Evolutionary conservation across 2,797 vertebrate genomes (phyloP).

Genomic region (Tachyglossus aculeatus): DNA sequence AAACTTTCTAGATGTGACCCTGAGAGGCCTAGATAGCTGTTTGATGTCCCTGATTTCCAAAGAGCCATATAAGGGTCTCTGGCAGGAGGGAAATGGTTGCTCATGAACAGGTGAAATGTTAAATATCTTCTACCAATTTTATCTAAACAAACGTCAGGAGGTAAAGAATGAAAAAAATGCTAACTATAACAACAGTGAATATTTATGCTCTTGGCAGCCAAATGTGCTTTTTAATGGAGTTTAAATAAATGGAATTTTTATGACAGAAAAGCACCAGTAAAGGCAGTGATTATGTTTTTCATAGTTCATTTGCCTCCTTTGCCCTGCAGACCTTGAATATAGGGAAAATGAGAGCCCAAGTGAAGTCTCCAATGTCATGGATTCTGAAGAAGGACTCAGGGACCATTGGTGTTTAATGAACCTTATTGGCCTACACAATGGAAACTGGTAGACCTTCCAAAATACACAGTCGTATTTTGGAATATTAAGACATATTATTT

Average conservation of each 20-base stretch:
- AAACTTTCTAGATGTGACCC: too few species aligned
- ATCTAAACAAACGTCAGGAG: conserved; percentile 53
- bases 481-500: conserved; percentile 73
- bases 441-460: conserved; percentile 81
- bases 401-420: conserved; percentile 86
- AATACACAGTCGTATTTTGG: conserved; percentile 66
- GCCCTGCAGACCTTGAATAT: conserved; percentile 80
- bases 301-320: conserved; percentile 80
- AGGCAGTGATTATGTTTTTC: conserved; percentile 79
- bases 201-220: conserved; percentile 73
- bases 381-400: conserved; percentile 77
- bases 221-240: conserved; percentile 77
- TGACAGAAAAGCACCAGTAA: conserved; percentile 74
- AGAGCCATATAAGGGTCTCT: conserved; percentile 40
- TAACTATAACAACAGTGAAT: conserved; percentile 69
- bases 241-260: conserved; percentile 78
- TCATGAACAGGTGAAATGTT: conserved; percentile 51
- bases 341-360: conserved; percentile 77
- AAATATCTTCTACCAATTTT: conserved; percentile 56
- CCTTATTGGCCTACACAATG: conserved; percentile 82
- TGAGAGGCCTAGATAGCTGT: too few species aligned
- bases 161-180: conserved; percentile 68
- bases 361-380: conserved; percentile 75
- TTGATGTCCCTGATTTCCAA: conserved; percentile 42
- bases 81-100: conserved; percentile 36